Conservation (phyloP, 2,113 vertebrate species). For the Gopherus flavomarginatus region DNA sequence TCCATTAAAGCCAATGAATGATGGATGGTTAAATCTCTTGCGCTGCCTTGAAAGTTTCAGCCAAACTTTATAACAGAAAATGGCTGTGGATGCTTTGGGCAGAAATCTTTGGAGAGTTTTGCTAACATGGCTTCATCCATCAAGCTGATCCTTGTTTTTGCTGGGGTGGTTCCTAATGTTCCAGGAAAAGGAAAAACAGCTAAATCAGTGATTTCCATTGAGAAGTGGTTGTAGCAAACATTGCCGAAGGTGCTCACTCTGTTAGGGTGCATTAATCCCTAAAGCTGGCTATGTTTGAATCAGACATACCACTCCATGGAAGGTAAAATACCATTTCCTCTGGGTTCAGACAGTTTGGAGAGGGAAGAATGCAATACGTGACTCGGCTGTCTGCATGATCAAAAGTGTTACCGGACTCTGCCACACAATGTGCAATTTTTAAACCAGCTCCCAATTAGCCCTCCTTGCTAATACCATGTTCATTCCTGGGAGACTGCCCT, state of each 20-base stretch:
- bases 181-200: neutral
- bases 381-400: constrained; percentile 76
- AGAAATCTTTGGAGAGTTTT: fast-evolving
- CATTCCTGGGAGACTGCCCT: constrained; percentile 77
- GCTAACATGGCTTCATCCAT: fast-evolving
- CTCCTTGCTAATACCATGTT: constrained; percentile 69
- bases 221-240: neutral
- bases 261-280: neutral
- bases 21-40: neutral
- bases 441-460: constrained; percentile 73
- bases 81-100: neutral
- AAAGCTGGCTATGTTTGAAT: constrained; percentile 24
- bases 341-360: constrained; percentile 65
- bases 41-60: fast-evolving
- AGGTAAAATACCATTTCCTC: constrained; percentile 60
- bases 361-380: constrained; percentile 73
- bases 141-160: neutral
- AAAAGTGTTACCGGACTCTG: constrained; percentile 73
- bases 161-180: neutral
- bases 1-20: neutral
- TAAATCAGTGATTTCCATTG: neutral
- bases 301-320: constrained; percentile 20
- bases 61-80: fast-evolving
- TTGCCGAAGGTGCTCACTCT: fast-evolving
- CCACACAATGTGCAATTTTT: constrained; percentile 72